These are phyloP conservation scores for Penelope pileata DNA, from an alignment of 2,113 vertebrate genomes.

Conservation along the genomic window DNA sequence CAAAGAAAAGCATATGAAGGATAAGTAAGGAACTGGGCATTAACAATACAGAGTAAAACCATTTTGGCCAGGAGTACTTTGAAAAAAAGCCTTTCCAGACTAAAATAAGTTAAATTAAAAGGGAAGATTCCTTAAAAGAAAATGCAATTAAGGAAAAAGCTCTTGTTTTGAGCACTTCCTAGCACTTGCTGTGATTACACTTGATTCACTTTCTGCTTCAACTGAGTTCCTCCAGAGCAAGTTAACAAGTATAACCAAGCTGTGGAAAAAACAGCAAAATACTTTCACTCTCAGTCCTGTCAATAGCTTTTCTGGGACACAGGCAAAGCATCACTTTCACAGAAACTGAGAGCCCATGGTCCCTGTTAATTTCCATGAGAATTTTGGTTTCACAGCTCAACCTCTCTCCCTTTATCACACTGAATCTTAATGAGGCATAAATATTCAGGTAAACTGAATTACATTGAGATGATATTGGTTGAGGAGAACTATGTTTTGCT, in stretches of 20 bases:
- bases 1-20: background rate
- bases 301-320: background rate
- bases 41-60: background rate
- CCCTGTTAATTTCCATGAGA: background rate
- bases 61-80: background rate
- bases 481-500: background rate
- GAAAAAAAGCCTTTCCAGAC: background rate
- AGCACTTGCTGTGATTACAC: background rate
- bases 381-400: conserved; percentile 9
- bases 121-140: background rate
- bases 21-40: background rate
- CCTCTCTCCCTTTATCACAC: background rate
- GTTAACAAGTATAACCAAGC: background rate
- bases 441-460: conserved; percentile 33
- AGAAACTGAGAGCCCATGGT: background rate
- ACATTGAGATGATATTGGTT: background rate
- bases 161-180: background rate
- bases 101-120: background rate
- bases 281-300: background rate
- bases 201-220: background rate
- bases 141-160: background rate
- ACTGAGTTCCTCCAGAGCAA: background rate
- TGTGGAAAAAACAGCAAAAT: background rate
- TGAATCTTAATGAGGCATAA: conserved; percentile 23
- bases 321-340: background rate